These are phyloP conservation scores for Aspidapion aeneum DNA, from an alignment of 2,888 invertebrate species.

Conservation along the genomic window DNA sequence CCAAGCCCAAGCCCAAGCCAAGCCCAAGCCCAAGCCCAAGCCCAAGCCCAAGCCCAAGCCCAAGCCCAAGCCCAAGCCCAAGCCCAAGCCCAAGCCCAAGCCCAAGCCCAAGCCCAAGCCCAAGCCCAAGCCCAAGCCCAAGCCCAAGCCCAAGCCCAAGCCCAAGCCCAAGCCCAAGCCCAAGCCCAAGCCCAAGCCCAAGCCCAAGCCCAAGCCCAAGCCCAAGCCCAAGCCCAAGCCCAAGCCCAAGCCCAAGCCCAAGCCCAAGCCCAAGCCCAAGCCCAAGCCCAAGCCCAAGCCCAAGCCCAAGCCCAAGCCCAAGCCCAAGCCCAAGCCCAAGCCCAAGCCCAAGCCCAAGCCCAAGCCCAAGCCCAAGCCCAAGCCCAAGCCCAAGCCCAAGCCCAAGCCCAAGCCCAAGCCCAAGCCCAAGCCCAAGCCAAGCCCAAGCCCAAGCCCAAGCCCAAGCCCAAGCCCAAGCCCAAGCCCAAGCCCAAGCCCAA, in stretches of 20 bases:
- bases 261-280: slow-evolving; percentile 5
- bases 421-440: no score
- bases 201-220: not conserved
- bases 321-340: slow-evolving; percentile 7
- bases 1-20: no score
- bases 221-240: not conserved
- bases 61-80: slow-evolving; percentile 16
- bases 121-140: slow-evolving; percentile 22
- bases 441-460: slow-evolving; percentile 4
- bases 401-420: not conserved
- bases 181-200: slow-evolving; percentile 2
- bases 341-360: slow-evolving; percentile 8
- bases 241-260: slow-evolving; percentile 5
- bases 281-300: slow-evolving; percentile 2
- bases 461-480: slow-evolving; percentile 6
- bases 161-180: slow-evolving; percentile 4
- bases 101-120: slow-evolving; percentile 16
- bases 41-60: slow-evolving; percentile 1
- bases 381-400: not conserved
- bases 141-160: no score
- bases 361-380: not conserved
- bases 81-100: not conserved
- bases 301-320: slow-evolving; percentile 7
- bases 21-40: not conserved
- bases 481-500: slow-evolving; percentile 5